phyloP scores from a whole-genome alignment of 2,113 vertebrate species.

The Deroptyus accipitrinus region DNA sequence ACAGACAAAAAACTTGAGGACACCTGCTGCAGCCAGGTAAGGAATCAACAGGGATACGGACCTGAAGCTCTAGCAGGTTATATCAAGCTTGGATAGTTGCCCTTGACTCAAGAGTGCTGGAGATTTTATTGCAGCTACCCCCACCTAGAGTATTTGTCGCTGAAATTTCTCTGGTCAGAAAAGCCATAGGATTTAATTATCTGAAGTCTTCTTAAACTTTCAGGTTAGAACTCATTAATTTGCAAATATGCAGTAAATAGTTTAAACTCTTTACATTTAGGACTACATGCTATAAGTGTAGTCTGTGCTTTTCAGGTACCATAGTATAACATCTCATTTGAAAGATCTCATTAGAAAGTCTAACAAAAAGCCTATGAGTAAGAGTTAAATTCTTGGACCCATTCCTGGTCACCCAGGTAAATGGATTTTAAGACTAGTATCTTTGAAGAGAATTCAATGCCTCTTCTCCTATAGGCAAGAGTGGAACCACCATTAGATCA shows the following conservation, averaged over 20 bases:
- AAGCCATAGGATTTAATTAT: neutral
- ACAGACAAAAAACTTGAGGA: neutral
- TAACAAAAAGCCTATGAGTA: neutral
- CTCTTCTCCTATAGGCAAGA: neutral
- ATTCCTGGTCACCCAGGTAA: neutral
- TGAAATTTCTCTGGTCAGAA: neutral
- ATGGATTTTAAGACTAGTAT: neutral
- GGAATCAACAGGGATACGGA: accelerated
- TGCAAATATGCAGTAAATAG: neutral
- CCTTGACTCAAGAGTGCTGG: neutral
- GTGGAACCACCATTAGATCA: neutral
- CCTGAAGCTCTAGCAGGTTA: neutral
- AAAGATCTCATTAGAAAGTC: neutral
- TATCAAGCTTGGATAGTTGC: neutral
- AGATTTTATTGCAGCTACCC: neutral
- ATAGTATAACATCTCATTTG: neutral
- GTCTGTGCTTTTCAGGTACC: neutral
- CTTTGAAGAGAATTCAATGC: neutral
- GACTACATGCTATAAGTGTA: neutral
- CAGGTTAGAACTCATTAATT: neutral
- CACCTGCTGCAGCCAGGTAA: neutral
- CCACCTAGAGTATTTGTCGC: neutral
- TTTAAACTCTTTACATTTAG: neutral
- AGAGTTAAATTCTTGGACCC: neutral
- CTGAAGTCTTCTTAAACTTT: neutral